Evolutionary conservation across 2,113 vertebrate species (phyloP).

Genomic region (Coreoperca whiteheadi): DNA sequence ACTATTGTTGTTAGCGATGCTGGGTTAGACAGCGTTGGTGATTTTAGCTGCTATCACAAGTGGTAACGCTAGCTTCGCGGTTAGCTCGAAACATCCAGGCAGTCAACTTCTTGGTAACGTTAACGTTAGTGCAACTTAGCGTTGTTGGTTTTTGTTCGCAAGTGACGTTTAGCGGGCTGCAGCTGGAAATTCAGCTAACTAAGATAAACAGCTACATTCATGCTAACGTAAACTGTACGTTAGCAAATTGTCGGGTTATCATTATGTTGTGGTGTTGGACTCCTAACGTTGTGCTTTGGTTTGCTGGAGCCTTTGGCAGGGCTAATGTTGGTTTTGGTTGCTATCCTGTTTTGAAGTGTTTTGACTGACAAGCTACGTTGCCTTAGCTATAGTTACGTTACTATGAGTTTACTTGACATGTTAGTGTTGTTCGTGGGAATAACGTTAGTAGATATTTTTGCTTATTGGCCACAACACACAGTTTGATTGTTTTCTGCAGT

Average conservation of each 20-base stretch:
- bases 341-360: slow-evolving; percentile 51
- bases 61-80: slow-evolving; percentile 24
- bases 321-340: slow-evolving; percentile 22
- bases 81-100: slow-evolving; percentile 18
- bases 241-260: neutral
- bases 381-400: neutral
- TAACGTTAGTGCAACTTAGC: too few species aligned
- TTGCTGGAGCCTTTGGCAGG: neutral
- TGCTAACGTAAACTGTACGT: neutral
- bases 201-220: slow-evolving; percentile 36
- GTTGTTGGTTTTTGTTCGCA: slow-evolving; percentile 38
- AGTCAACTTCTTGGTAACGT: slow-evolving; percentile 51
- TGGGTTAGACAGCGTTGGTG: slow-evolving; percentile 6
- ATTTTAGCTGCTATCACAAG: slow-evolving; percentile 7
- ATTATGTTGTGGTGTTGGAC: neutral
- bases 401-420: slow-evolving; percentile 17
- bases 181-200: slow-evolving; percentile 29
- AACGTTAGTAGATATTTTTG: neutral
- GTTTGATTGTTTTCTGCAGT: slow-evolving; percentile 10
- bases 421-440: neutral
- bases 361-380: slow-evolving; percentile 22
- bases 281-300: neutral
- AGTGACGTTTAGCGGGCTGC: slow-evolving; percentile 32
- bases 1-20: slow-evolving; percentile 68
- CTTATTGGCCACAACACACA: neutral